A percentile compares a stretch with the other conserved stretches of the same genome.
Evolutionary conservation across 2,888 invertebrate species (phyloP).

Genomic region (Macropis europaea): DNA sequence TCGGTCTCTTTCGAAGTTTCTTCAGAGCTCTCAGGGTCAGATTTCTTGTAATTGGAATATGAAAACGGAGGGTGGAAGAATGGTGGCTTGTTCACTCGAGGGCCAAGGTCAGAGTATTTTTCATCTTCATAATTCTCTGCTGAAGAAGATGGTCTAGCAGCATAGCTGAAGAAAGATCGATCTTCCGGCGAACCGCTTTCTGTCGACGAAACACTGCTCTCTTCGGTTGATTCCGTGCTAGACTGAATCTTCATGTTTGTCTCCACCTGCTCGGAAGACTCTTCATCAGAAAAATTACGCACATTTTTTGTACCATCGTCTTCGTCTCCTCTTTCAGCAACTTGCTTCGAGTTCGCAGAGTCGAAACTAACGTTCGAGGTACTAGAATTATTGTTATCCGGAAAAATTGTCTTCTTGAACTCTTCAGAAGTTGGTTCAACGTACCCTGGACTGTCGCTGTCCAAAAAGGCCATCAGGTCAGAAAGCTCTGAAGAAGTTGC

Average conservation of each 20-base stretch:
- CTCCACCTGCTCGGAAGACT: conserved; percentile 26
- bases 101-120: conserved; percentile 69
- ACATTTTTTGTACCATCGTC: not conserved
- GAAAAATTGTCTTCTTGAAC: not conserved
- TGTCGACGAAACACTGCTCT: conserved; percentile 36
- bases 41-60: conserved; percentile 33
- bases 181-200: conserved; percentile 46
- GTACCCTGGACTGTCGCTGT: conserved; percentile 61
- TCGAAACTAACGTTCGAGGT: not conserved
- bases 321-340: conserved; percentile 27
- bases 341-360: not conserved
- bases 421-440: conserved; percentile 50
- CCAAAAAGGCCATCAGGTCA: conserved; percentile 63
- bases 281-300: conserved; percentile 9
- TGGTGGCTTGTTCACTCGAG: conserved; percentile 71
- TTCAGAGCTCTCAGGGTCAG: not conserved
- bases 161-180: conserved; percentile 65
- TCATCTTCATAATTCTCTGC: conserved; percentile 72
- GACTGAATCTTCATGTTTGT: not conserved
- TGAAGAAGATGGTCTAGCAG: conserved; percentile 70
- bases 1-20: conserved; percentile 27
- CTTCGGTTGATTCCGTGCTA: conserved; percentile 36
- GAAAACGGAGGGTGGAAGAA: conserved; percentile 73
- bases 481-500: conserved; percentile 60
- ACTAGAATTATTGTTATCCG: not conserved